Conservation (phyloP, 2,888 invertebrate species). For the Corythucha ciliata region DNA sequence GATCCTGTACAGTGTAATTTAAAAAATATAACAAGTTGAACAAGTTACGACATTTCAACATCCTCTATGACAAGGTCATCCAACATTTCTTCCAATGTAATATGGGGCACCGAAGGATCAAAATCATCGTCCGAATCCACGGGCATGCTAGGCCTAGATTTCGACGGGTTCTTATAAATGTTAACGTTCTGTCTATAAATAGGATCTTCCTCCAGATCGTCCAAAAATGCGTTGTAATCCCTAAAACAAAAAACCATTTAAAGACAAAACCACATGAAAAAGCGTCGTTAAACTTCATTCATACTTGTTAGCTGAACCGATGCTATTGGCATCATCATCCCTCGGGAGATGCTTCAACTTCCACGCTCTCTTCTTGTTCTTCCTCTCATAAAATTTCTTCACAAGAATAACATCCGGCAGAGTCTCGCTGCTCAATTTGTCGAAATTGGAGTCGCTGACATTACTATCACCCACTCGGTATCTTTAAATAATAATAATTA, state of each 20-base stretch:
- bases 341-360: slow-evolving; percentile 74
- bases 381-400: slow-evolving; percentile 78
- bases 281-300: slow-evolving; percentile 23
- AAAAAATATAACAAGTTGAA: too few species aligned
- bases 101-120: slow-evolving; percentile 61
- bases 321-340: slow-evolving; percentile 56
- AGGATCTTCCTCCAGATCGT: slow-evolving; percentile 93
- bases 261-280: background rate
- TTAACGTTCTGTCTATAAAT: slow-evolving; percentile 83
- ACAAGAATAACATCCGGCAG: slow-evolving; percentile 91
- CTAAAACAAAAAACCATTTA: slow-evolving; percentile 42
- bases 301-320: slow-evolving; percentile 55
- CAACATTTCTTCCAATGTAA: slow-evolving; percentile 86
- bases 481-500: slow-evolving; percentile 44
- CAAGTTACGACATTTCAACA: slow-evolving; percentile 50
- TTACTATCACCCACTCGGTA: slow-evolving; percentile 86
- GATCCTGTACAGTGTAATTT: too few species aligned
- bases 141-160: slow-evolving; percentile 49
- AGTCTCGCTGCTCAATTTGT: slow-evolving; percentile 57
- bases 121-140: slow-evolving; percentile 48
- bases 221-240: slow-evolving; percentile 91
- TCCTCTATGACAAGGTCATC: slow-evolving; percentile 79
- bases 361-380: slow-evolving; percentile 75
- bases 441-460: slow-evolving; percentile 80
- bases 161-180: slow-evolving; percentile 65